These are phyloP conservation scores for Neolamprologus cancellatus DNA, from an alignment of 2,113 vertebrate species.

Conservation along the genomic window DNA sequence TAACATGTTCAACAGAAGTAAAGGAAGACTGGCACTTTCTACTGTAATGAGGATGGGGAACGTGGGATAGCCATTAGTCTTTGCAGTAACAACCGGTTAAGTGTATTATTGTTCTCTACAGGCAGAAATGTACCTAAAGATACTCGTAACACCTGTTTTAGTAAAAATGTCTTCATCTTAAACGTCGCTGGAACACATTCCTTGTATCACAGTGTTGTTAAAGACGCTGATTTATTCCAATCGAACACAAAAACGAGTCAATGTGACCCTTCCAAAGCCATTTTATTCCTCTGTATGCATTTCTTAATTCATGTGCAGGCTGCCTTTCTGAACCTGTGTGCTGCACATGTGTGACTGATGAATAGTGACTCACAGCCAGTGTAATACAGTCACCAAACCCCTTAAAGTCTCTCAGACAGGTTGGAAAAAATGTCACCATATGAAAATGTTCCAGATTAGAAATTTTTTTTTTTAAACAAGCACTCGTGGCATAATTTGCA, in stretches of 20 bases:
- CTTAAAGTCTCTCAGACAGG: background rate
- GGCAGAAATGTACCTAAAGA: background rate
- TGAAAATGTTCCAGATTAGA: background rate
- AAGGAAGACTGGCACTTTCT: background rate
- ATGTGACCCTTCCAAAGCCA: background rate
- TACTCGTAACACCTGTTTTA: background rate
- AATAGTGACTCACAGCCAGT: background rate
- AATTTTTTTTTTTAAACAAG: background rate
- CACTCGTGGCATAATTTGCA: background rate
- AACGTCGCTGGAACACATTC: background rate
- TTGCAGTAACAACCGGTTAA: background rate
- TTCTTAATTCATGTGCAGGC: background rate
- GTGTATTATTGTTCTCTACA: background rate
- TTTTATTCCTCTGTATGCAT: background rate
- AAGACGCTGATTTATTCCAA: background rate
- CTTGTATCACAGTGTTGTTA: conserved; percentile 13
- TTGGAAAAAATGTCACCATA: background rate
- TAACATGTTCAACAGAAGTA: background rate
- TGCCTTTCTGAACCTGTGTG: background rate
- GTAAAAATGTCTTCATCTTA: conserved; percentile 1
- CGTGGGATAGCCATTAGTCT: background rate
- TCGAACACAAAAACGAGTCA: background rate
- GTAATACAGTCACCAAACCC: background rate
- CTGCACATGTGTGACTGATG: background rate
- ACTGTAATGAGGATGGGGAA: background rate